These are phyloP conservation scores for Dioctria linearis DNA, from an alignment of 2,888 invertebrate genomes.

Conservation along the genomic window DNA sequence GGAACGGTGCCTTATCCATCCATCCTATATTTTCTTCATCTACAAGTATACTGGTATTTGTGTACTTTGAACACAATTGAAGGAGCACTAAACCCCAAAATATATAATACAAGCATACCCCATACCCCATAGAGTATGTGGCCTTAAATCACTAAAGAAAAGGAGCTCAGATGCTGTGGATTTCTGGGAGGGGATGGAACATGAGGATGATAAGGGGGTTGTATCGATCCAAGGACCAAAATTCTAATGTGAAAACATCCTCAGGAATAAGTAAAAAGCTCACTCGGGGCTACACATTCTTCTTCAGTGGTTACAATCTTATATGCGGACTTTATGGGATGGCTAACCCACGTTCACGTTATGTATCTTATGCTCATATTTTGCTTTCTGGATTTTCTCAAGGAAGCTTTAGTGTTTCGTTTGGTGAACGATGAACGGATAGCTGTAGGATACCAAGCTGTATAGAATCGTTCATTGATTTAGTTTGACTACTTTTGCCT, in stretches of 20 bases:
- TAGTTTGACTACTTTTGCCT: slow-evolving; percentile 51
- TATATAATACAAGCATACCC: slow-evolving; percentile 8
- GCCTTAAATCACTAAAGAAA: slow-evolving; percentile 52
- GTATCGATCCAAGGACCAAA: slow-evolving; percentile 51
- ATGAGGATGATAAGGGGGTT: background rate
- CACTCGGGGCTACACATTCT: slow-evolving; percentile 51
- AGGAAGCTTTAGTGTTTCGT: slow-evolving; percentile 32
- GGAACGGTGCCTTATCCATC: slow-evolving; percentile 19
- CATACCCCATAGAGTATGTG: slow-evolving; percentile 43
- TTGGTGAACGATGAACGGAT: background rate
- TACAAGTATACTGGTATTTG: slow-evolving; percentile 18
- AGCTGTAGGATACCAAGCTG: slow-evolving; percentile 12
- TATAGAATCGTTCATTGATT: slow-evolving; percentile 51
- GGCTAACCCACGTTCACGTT: slow-evolving; percentile 48
- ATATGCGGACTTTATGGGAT: slow-evolving; percentile 38
- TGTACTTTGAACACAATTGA: slow-evolving; percentile 32
- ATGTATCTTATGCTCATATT: slow-evolving; percentile 45
- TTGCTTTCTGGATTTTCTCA: slow-evolving; percentile 35
- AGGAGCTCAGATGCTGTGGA: slow-evolving; percentile 27
- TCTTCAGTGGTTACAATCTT: slow-evolving; percentile 51
- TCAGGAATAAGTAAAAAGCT: slow-evolving; percentile 50
- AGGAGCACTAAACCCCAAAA: slow-evolving; percentile 28
- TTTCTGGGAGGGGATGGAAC: no score
- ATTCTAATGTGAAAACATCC: slow-evolving; percentile 51
- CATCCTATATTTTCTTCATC: slow-evolving; percentile 14